Base-by-base conservation (phyloP, 2,888 invertebrate genomes). In the Agrochola lota region DNA sequence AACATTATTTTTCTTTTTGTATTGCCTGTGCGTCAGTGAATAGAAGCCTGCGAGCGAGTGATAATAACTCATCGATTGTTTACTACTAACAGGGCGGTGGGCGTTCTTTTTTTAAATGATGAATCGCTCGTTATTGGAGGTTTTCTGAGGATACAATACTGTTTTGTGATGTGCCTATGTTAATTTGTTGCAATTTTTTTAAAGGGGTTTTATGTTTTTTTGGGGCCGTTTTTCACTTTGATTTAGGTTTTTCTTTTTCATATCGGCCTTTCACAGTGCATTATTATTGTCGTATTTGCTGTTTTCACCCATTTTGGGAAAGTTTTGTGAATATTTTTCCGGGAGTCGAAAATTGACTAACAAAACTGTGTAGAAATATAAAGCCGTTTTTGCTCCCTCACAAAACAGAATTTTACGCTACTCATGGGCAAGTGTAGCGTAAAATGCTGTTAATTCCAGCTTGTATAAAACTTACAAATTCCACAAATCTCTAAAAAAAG, bases 41-140 rank as follows among this genome's bases (percentile, higher is more conserved):
- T 92, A 89, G 88, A 83, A 77, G 92, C 90, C 94, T 96, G 96
- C 91, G 85, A 90, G 81, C 91, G 96, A 95, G 88, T 92, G 96
- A 95, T 96, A 95, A 96, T 96, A 96, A 95, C 91, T 96, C 96
- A 95, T 93, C 94, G 93, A 96, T 96, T 96, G 96, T 96, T 95
- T 95, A 94, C 93, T 91, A 90, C 91, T 90, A 91, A 90, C 90
- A 89, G 89, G 83, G 86, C 85, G 89, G 88, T n/a, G 82, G 73
- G 73, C 77, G 80, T 59, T 81, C 71, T 81, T 88, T 87, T 83
- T 89, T 88, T 89, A 88, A 92, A 91, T 91, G 84, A 85, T 83
- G 85, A 88, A 88, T 87, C 80, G 86, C 73, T 75, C 74, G 71
- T 67, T 82, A 83, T 78, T 78, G 71, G 80, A 43, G 73, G 77